phyloP scores from a whole-genome alignment of 92 coral and sea anemone species.

The Anthopleura xanthogrammica region DNA sequence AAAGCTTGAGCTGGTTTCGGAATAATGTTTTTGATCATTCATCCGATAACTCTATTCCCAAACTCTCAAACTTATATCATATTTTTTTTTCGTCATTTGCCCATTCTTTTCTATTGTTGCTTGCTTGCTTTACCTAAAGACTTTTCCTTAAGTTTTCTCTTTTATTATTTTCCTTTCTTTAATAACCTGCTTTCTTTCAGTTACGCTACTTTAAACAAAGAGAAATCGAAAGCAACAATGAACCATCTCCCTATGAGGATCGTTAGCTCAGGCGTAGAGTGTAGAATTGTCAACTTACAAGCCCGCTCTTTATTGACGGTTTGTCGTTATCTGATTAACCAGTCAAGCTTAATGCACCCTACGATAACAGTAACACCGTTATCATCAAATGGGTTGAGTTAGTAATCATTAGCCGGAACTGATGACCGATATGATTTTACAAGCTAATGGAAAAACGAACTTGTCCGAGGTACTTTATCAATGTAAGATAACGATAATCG shows the following conservation, averaged over 20 bases:
- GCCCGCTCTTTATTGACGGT: not conserved
- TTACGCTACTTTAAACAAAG: not conserved
- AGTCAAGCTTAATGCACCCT: slow-evolving; percentile 25
- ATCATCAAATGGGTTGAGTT: slow-evolving; percentile 25
- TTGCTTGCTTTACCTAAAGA: not conserved
- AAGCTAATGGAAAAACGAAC: slow-evolving; percentile 41
- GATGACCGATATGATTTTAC: slow-evolving; percentile 6
- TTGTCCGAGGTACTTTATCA: slow-evolving; percentile 25
- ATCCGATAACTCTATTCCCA: too few relatives aligned
- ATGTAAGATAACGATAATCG: slow-evolving; percentile 14
- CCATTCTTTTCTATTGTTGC: too few relatives aligned
- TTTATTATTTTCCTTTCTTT: not conserved
- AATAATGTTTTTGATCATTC: too few relatives aligned
- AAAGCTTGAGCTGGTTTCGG: too few relatives aligned
- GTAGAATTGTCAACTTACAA: not conserved
- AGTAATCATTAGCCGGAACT: slow-evolving; percentile 24
- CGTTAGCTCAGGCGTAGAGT: not conserved
- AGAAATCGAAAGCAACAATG: not conserved
- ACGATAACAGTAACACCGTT: slow-evolving; percentile 18
- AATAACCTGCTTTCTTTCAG: not conserved
- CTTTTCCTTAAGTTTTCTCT: not conserved
- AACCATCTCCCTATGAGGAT: not conserved
- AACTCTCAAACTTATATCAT: too few relatives aligned
- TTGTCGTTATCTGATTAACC: slow-evolving; percentile 17
- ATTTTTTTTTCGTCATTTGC: too few relatives aligned